Conservation (phyloP, 1,140 invertebrate genomes). For the Trichogramma pretiosum region DNA sequence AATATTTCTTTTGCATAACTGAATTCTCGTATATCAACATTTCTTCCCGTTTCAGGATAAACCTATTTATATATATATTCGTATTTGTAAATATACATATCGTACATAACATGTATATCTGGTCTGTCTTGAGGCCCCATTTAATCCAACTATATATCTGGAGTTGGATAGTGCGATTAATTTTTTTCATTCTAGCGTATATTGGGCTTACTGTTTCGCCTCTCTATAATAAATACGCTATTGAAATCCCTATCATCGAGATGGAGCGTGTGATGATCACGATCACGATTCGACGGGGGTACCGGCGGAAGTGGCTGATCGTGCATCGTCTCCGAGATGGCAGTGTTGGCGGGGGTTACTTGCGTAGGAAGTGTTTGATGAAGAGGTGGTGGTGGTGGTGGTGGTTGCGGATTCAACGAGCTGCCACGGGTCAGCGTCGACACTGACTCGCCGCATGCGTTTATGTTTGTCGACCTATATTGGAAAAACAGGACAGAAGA, state of each 20-base stretch:
- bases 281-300: constrained; percentile 44
- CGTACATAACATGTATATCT: no score
- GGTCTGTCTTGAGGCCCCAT: constrained; percentile 1
- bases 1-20: no score
- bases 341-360: constrained; percentile 44
- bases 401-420: constrained; percentile 46
- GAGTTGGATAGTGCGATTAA: no score
- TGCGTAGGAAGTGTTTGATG: constrained; percentile 48
- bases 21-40: no score
- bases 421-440: constrained; percentile 48
- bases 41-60: no score
- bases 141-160: no score
- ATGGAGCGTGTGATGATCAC: constrained; percentile 46
- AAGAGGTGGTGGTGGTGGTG: constrained; percentile 47
- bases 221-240: constrained; percentile 67
- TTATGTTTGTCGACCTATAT: constrained; percentile 48
- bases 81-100: no score
- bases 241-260: constrained; percentile 60
- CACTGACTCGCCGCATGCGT: constrained; percentile 47
- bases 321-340: constrained; percentile 43
- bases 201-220: constrained; percentile 59
- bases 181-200: no score
- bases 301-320: constrained; percentile 23
- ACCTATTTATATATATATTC: no score
- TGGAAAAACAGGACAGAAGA: constrained; percentile 44